These are phyloP conservation scores for Tauraco erythrolophus DNA, from an alignment of 2,113 vertebrate genomes.

Conservation along the genomic window DNA sequence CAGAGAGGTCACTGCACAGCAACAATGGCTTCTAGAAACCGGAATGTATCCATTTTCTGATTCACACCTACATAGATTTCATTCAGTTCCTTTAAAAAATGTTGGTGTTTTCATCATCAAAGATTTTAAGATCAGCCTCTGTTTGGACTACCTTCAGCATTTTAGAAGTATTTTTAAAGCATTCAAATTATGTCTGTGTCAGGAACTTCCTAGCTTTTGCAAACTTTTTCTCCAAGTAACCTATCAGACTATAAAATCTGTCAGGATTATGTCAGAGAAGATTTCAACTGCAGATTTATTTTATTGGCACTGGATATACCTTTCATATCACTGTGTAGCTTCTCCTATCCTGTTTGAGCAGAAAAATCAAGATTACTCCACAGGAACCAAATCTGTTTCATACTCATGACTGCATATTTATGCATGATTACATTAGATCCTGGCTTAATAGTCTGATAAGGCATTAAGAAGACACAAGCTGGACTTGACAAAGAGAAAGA, in stretches of 20 bases:
- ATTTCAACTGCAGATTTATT: not conserved
- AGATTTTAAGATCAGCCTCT: not conserved
- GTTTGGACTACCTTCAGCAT: not conserved
- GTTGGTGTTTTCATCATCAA: not conserved
- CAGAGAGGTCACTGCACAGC: not conserved
- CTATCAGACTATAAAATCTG: not conserved
- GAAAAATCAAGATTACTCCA: not conserved
- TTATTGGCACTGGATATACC: not conserved
- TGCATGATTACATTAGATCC: not conserved
- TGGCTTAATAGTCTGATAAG: not conserved
- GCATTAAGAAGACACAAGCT: not conserved
- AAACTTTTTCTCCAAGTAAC: not conserved
- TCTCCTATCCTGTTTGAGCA: not conserved
- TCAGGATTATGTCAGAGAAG: not conserved
- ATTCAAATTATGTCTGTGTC: not conserved
- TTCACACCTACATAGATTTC: not conserved
- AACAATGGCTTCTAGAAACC: not conserved
- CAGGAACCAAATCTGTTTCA: not conserved
- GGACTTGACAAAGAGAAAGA: not conserved
- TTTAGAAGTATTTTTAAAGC: not conserved
- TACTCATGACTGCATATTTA: not conserved
- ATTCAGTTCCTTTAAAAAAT: not conserved
- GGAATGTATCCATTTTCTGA: not conserved
- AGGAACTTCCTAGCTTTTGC: not conserved
- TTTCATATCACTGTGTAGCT: not conserved